A percentile compares a stretch with the other conserved stretches of the same genome.
Conservation (phyloP, 30 jellyfish, hydroid and myxozoan genomes). For the Rhopilema esculentum region DNA sequence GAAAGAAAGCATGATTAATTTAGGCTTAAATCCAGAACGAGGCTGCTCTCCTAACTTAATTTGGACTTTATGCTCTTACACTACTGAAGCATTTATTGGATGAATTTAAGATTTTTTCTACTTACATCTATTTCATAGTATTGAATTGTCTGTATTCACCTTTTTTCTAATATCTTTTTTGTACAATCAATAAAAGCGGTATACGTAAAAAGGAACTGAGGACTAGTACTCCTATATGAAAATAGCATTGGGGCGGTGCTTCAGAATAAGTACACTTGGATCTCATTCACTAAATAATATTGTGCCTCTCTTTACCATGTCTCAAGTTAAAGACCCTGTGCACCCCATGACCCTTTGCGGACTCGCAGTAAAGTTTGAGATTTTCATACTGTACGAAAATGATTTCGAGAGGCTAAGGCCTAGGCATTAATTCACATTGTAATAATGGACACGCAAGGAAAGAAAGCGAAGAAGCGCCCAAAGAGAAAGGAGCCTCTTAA, state of each 20-base stretch:
- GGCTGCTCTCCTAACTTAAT: slow-evolving; percentile 8
- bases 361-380: slow-evolving; percentile 6
- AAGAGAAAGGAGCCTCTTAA: slow-evolving; percentile 8
- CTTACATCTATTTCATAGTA: slow-evolving; percentile 9
- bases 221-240: slow-evolving; percentile 24
- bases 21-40: slow-evolving; percentile 25
- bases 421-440: not conserved
- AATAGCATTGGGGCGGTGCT: slow-evolving; percentile 41
- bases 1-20: not conserved
- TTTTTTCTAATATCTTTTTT: not conserved
- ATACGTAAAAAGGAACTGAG: slow-evolving; percentile 12
- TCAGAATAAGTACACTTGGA: slow-evolving; percentile 11
- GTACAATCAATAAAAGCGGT: slow-evolving; percentile 15
- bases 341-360: slow-evolving; percentile 7
- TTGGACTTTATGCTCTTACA: slow-evolving; percentile 1
- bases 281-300: not conserved
- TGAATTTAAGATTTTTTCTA: slow-evolving; percentile 5
- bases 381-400: slow-evolving; percentile 16
- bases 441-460: not conserved
- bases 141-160: slow-evolving; percentile 6
- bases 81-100: slow-evolving; percentile 3
- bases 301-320: not conserved
- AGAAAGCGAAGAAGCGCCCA: not conserved
- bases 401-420: slow-evolving; percentile 9
- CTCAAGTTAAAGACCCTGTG: slow-evolving; percentile 44